Conservation (phyloP, 2,113 vertebrate species). For the Rhinopomastus cyanomelas region DNA sequence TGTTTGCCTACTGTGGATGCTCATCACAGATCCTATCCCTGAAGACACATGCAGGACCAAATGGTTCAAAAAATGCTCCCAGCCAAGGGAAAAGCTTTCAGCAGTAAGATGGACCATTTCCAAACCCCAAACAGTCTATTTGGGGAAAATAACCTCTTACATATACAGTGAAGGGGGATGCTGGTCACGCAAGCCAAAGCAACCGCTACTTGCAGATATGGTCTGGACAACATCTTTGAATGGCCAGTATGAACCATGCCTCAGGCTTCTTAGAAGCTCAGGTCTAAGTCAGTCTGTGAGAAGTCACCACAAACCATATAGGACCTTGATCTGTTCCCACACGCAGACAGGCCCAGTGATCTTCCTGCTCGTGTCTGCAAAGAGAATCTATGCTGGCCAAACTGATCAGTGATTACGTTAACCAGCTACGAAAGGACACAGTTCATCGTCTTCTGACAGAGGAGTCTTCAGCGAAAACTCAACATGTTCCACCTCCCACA, state of each 20-base stretch:
- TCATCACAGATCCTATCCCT: background rate
- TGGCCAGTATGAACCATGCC: background rate
- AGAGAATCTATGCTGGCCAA: background rate
- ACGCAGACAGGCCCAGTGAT: background rate
- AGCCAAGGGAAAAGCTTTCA: background rate
- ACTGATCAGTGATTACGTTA: rapidly evolving
- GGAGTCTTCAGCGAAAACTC: background rate
- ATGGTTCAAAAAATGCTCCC: background rate
- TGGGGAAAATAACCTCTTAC: background rate
- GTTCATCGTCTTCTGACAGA: background rate
- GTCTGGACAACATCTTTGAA: background rate
- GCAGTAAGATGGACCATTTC: background rate
- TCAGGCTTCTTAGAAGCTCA: background rate
- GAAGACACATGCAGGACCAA: background rate
- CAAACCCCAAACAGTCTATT: background rate
- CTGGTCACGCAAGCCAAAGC: background rate
- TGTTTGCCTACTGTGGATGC: background rate
- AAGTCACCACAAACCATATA: background rate
- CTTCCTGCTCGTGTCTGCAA: background rate
- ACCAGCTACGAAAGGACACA: background rate
- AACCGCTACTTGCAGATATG: background rate
- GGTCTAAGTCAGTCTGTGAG: rapidly evolving
- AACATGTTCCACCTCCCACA: background rate
- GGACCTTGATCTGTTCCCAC: background rate
- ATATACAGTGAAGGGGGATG: background rate